Conservation (phyloP, 2,113 vertebrate species). For the Sus scrofa region DNA sequence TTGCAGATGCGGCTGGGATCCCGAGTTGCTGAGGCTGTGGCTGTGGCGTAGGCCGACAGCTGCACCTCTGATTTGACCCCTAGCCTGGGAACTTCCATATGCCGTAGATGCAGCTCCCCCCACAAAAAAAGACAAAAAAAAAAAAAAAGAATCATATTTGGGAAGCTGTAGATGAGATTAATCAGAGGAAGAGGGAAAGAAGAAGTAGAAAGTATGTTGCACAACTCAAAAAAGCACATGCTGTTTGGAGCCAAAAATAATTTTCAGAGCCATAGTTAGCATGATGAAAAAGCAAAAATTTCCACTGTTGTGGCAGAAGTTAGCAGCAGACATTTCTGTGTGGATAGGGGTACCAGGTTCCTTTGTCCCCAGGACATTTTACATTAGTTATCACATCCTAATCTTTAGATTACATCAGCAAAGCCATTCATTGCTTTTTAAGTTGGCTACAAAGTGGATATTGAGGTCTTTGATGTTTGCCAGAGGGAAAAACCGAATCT, state of each 20-base stretch:
- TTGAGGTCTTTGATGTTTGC: not conserved
- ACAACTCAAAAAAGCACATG: not conserved
- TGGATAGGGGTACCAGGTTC: not conserved
- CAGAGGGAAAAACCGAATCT: conserved; percentile 43
- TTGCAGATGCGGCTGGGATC: too few relatives aligned
- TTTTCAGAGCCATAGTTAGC: too few relatives aligned
- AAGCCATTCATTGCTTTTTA: conserved; percentile 33
- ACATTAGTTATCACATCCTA: conserved; percentile 5
- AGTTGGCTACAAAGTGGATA: not conserved
- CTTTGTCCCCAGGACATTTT: not conserved
- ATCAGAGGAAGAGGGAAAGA: not conserved
- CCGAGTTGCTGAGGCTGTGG: too few relatives aligned
- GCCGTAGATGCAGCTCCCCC: too few relatives aligned
- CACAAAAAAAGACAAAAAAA: too few relatives aligned
- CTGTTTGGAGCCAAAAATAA: not conserved
- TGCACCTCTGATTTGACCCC: too few relatives aligned
- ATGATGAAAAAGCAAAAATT: not conserved
- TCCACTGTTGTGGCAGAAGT: not conserved
- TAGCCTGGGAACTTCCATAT: too few relatives aligned
- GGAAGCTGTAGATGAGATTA: not conserved
- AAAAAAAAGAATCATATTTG: too few relatives aligned
- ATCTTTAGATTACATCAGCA: conserved; percentile 7
- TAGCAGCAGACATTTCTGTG: not conserved
- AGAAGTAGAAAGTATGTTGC: not conserved
- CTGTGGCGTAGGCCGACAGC: too few relatives aligned